Base-by-base conservation (phyloP, 2,888 invertebrate species). In the Amitus sp. region DNA sequence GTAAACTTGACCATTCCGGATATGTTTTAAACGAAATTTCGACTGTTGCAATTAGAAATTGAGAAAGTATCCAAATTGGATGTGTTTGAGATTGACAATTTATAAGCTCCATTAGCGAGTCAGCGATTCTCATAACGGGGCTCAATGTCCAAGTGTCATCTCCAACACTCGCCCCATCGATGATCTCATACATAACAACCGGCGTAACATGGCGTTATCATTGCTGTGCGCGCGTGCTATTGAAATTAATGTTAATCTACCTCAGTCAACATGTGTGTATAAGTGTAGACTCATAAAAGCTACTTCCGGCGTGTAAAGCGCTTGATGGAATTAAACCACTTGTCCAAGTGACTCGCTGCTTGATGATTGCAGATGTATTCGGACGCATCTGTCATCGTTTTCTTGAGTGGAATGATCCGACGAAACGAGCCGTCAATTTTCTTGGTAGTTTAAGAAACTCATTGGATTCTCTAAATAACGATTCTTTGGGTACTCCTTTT, bases 201-300 rank as follows among this genome's bases (percentile, higher is more conserved):
- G 74, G 71, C 76, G 74, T 72, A 73, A 73, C 74, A 75, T 73
- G 68, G 60, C 75, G 80, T 82, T 81, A 82, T 79, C 79, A 79
- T 81, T 79, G 73, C 76, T 57, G 57, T 72, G 72, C 72, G 79
- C 76, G 75, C 80, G 78, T 78, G 79, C 81, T 80, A 81, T 82
- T 81, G 80, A 81, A 81, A 81, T 82, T 80, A 79, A 82, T 80
- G 78, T 78, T 80, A 80, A 81, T 80, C 76, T 75, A 75, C 69
- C 75, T 67, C 69, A 73, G 73, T 75, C 75, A 73, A 71, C 69
- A 68, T 64, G 50, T 39, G 50, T 37, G 37, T 57, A 48, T 65
- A 52, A 48, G 61, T 65, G 62, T 59, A 74, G 74, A 73, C 74
- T 75, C 75, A 75, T 77, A 78, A 79, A 78, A 78, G 73, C 71